Evolutionary conservation across 2,797 vertebrate genomes (phyloP).

Genomic region (Erethizon dorsatum): DNA sequence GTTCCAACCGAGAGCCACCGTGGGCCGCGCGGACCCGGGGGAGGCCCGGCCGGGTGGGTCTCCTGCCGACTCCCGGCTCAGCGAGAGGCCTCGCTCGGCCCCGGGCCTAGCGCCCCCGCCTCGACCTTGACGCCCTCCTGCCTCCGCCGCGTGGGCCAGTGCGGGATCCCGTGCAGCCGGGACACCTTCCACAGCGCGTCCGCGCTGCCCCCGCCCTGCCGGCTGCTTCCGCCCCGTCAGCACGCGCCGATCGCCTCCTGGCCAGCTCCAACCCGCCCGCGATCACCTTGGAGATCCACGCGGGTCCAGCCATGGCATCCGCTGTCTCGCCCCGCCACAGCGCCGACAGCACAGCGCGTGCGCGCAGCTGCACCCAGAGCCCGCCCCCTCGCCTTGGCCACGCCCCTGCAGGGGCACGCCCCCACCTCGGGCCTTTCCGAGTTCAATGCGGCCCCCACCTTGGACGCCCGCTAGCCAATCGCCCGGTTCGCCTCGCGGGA

Average conservation of each 20-base stretch:
- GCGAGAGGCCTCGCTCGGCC: not conserved
- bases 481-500: not conserved
- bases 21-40: not conserved
- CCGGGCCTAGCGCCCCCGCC: not conserved
- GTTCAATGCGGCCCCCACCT: accelerated
- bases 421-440: not conserved
- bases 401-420: not conserved
- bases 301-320: constrained; percentile 81
- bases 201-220: not conserved
- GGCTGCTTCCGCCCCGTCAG: not conserved
- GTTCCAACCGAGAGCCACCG: not conserved
- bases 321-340: constrained; percentile 45
- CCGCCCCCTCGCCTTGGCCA: not conserved
- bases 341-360: constrained; percentile 27
- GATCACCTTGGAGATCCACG: constrained; percentile 87
- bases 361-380: not conserved
- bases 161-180: not conserved
- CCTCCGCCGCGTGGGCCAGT: not conserved
- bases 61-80: not conserved
- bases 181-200: not conserved
- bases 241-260: not conserved
- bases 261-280: not conserved
- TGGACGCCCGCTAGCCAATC: constrained; percentile 39
- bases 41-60: not conserved
- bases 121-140: constrained; percentile 63